A percentile compares a stretch with the other conserved stretches of the same genome.
Conservation (phyloP, 2,797 vertebrate species). For the Micromesistius poutassou region DNA sequence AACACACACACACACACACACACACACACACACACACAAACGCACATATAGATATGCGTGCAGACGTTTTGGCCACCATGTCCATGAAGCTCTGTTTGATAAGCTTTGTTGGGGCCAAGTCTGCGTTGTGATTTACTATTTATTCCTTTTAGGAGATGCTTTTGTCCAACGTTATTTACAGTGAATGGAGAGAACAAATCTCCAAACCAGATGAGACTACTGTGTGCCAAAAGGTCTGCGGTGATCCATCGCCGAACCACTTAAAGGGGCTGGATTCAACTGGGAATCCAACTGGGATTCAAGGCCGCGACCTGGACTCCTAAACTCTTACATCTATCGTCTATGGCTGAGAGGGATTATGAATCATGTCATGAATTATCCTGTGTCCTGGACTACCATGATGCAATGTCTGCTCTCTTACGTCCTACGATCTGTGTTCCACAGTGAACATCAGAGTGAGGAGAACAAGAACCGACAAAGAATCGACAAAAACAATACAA, state of each 20-base stretch:
- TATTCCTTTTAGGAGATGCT: not conserved
- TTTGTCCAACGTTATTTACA: not conserved
- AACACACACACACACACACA: not conserved
- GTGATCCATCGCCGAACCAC: not conserved
- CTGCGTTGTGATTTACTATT: not conserved
- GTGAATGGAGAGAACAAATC: slow-evolving; percentile 1
- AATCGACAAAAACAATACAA: too few relatives aligned
- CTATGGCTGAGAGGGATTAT: not conserved
- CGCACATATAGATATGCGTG: too few relatives aligned
- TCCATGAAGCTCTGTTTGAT: not conserved
- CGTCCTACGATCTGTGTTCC: not conserved
- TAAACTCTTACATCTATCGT: not conserved
- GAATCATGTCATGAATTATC: too few relatives aligned
- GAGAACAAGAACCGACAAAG: not conserved
- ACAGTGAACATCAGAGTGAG: not conserved
- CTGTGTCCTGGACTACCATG: too few relatives aligned
- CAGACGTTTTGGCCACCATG: not conserved
- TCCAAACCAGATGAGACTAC: not conserved
- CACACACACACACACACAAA: not conserved
- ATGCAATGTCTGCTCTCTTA: not conserved
- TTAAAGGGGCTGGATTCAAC: not conserved
- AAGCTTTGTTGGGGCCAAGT: not conserved
- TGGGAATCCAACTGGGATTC: not conserved
- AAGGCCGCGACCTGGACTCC: not conserved
- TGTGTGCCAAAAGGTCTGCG: not conserved